Evolutionary conservation across 1,140 invertebrate species (phyloP), one percentile per base, ranked within the genome.

Genomic region (Heliconius melpomene): DNA sequence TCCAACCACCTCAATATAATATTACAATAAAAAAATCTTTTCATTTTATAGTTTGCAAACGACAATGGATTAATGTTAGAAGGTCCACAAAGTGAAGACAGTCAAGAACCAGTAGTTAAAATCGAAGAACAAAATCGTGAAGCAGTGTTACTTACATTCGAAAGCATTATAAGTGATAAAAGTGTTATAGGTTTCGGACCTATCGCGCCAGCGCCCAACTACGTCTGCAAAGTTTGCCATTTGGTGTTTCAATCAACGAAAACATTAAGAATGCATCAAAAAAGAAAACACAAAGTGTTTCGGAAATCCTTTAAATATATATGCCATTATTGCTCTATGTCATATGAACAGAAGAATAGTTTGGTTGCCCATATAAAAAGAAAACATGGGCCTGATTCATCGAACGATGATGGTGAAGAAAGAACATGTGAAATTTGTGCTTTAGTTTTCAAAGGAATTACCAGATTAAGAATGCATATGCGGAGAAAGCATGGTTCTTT

Each of bases 401-500:
- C 77, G 8, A 83, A 84, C 3, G 89, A 92, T 81, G 91, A 93
- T 40, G 82, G 79, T 8, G 88, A 91, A 77, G 91, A 94, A 74
- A 82, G 86, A n/a, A 90, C 90, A 1, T 93, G 93, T 84, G 91
- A 94, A n/a, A 84, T 92, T 18, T 94, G 93, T 78, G 88, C 91
- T 16, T 75, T 94, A 80, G 93, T 94, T 20, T 94, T 94, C 70
- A 94, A 93, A 87, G 93, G 93, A 3, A 88, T 86, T 75, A 75
- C 88, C 11, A 85, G 93, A 70, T 87, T 94, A 80, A 78, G 93
- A 18, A 93, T 94, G 91, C 93, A 94, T 78, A 94, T 93, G 93
- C 77, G 88, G 40, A 87, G 93, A 73, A 94, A 94, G 72, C 93
- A 94, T 75, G 91, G 89, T 1, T 86, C 88, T 2, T 94, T 92